Percentiles rank a stretch among this genome's conserved stretches.
Evolutionary conservation across 2,797 vertebrate species (phyloP).

Genomic region (Poecile montanus): DNA sequence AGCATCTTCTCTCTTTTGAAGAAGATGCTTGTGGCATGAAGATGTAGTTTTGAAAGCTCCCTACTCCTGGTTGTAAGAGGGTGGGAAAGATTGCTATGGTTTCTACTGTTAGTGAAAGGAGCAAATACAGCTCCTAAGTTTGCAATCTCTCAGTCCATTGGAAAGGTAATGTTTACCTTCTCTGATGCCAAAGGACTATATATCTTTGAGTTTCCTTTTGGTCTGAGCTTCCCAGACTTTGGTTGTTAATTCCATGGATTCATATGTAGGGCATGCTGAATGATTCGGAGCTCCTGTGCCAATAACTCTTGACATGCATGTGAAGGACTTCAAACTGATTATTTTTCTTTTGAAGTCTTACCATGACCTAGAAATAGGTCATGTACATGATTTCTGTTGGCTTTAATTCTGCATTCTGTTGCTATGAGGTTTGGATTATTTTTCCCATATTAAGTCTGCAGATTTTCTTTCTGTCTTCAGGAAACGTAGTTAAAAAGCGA

Average conservation of each 20-base stretch:
- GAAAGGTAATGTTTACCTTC: neutral
- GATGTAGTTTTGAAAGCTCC: neutral
- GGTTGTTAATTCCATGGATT: neutral
- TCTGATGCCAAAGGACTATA: neutral
- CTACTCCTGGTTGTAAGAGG: neutral
- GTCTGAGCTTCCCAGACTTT: neutral
- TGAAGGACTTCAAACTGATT: neutral
- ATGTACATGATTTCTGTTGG: neutral
- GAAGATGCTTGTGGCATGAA: neutral
- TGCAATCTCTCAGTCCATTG: neutral
- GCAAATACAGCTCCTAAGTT: neutral
- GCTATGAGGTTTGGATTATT: neutral
- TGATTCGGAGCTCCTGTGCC: slow-evolving; percentile 25
- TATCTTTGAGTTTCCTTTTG: neutral
- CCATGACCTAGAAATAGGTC: neutral
- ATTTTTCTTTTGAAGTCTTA: neutral
- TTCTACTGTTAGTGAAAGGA: neutral
- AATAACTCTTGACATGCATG: neutral
- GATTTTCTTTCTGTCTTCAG: neutral
- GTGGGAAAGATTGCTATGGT: neutral
- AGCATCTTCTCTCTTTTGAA: neutral
- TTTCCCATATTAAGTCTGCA: neutral
- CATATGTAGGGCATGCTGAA: neutral
- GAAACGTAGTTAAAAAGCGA: neutral
- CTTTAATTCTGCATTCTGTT: slow-evolving; percentile 20